Evolutionary conservation across 2,888 invertebrate genomes (phyloP).

Genomic region (Drosophila lacicola): DNA sequence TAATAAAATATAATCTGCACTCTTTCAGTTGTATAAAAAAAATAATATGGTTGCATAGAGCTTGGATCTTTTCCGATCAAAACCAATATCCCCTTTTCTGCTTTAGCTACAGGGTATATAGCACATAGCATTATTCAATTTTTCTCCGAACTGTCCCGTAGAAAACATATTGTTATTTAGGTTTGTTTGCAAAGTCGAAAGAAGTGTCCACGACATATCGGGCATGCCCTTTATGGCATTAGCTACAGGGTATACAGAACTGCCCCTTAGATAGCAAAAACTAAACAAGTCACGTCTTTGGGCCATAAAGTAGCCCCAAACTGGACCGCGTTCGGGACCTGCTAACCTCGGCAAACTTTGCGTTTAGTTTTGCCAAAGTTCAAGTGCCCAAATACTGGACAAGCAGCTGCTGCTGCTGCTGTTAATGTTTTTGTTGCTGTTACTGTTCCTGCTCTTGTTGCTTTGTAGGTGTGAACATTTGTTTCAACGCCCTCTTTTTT

Average conservation of each 20-base stretch:
- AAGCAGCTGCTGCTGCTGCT: constrained; percentile 46
- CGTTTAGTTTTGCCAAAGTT: constrained; percentile 63
- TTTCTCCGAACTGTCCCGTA: too few relatives aligned
- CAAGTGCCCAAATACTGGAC: constrained; percentile 53
- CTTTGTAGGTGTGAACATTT: constrained; percentile 75
- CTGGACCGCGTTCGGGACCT: constrained; percentile 34
- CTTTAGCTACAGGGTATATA: not conserved
- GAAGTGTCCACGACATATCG: not conserved
- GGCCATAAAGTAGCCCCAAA: constrained; percentile 63
- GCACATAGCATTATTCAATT: not conserved
- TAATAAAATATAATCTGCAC: not conserved
- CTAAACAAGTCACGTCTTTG: constrained; percentile 72
- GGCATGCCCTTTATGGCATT: not conserved
- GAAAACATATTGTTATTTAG: too few relatives aligned
- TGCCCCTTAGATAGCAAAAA: constrained; percentile 15
- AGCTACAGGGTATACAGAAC: constrained; percentile 22
- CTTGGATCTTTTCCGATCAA: too few relatives aligned
- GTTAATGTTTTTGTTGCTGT: constrained; percentile 6
- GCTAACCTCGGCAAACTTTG: constrained; percentile 57
- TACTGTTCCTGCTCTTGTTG: constrained; percentile 26
- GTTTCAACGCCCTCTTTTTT: constrained; percentile 66
- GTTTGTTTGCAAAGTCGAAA: not conserved
- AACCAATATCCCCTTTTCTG: too few relatives aligned
- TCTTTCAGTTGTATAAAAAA: too few relatives aligned
- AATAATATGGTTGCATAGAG: too few relatives aligned